These are phyloP conservation scores for Lophochroa leadbeateri DNA, from an alignment of 2,113 vertebrate genomes.

Conservation along the genomic window DNA sequence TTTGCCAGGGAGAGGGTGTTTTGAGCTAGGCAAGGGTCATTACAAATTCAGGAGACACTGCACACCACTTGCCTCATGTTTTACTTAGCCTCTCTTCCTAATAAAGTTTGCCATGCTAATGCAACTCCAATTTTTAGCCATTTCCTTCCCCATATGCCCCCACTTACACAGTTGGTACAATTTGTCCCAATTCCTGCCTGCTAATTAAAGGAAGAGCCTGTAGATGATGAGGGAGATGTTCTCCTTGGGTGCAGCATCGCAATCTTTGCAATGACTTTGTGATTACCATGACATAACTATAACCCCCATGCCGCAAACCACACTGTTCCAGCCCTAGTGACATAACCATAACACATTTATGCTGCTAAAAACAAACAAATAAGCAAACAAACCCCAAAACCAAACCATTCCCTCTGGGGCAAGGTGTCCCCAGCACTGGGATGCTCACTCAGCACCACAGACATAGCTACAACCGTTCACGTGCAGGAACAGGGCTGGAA, in stretches of 20 bases:
- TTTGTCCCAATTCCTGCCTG: constrained; percentile 34
- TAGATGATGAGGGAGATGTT: not conserved
- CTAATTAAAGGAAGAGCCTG: constrained; percentile 53
- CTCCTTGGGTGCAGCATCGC: not conserved
- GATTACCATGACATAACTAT: not conserved
- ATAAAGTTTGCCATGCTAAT: constrained; percentile 28
- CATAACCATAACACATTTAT: no score
- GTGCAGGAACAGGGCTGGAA: not conserved
- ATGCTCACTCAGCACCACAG: not conserved
- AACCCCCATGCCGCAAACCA: not conserved
- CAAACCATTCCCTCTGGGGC: not conserved
- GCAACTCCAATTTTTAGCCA: not conserved
- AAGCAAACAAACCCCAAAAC: fast-evolving
- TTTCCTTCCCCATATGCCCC: not conserved
- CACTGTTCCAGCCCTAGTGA: not conserved
- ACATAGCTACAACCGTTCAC: fast-evolving
- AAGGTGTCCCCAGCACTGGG: not conserved
- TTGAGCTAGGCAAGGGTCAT: constrained; percentile 31
- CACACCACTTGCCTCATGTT: not conserved
- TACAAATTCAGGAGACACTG: constrained; percentile 18
- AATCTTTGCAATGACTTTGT: not conserved
- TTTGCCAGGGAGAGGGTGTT: not conserved
- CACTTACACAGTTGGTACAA: not conserved
- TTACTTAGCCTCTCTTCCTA: constrained; percentile 25
- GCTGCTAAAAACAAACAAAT: not conserved